Base-by-base conservation (phyloP, 2,888 invertebrate genomes). In the Amblyjoppa proteus region DNA sequence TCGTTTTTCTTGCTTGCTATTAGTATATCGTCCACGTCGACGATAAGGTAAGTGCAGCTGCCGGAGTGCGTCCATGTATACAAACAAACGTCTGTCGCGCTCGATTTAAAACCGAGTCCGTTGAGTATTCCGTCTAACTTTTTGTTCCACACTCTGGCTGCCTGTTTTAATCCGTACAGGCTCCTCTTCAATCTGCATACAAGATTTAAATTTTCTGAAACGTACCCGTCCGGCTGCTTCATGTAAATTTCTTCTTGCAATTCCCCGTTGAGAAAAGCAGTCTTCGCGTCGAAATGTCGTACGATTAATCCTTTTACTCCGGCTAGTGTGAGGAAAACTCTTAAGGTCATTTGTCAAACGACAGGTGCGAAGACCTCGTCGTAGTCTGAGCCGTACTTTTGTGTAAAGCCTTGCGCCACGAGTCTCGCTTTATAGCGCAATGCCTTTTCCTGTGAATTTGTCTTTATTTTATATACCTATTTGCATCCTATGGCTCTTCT, bases 311-410 rank as follows among this genome's bases (percentile, higher is more conserved):
- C 68, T 76, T 81, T 66, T 56, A 25, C 31, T 49, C 84, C 87
- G 28, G 87, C 87, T 45, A 89, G 41, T 70, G 89, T 64, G 28
- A 91, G 86, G 13, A 91, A 70, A n/a, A 78, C 75, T 70, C 91
- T 69, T 31, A 91, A 70, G 16, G 90, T 89, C 34, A 87, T 81
- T 74, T 88, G 88, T 49, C 86, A 85, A 9, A 89, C 90, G 0
- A 91, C 91, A 20, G 90, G 89, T 5, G 88, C 88, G 58, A 85
- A 90, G 2, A 88, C 88, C 80, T 91, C 88, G 45, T 89, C 87
- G 53, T 88, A 90, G 51, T 91, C 90, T 9, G 83, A 74, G 1
- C 89, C 89, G 20, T 86, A 86, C 73, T 88, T 85, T 85, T 89
- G 91, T 66, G 83, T 88, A 49, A 81, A 92, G 56, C 89, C 89